Evolutionary conservation across 1,140 invertebrate genomes (phyloP).

Genomic region (Teleogryllus occipitalis): DNA sequence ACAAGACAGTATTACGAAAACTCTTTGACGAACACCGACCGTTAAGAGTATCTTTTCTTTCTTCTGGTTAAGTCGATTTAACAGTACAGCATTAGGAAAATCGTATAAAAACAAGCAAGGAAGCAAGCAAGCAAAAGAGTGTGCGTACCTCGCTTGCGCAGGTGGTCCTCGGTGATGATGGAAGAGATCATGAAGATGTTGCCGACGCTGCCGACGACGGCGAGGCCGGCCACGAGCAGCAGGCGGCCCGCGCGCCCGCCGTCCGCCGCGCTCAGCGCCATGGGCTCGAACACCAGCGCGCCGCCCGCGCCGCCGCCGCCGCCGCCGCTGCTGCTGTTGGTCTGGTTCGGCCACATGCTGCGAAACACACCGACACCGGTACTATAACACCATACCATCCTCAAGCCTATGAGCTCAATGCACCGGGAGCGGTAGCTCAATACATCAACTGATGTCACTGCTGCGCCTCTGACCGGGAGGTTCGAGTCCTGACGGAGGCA

Average conservation of each 20-base stretch:
- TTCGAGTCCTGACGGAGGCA: too few species aligned
- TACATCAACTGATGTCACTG: too few species aligned
- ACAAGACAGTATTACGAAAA: too few species aligned
- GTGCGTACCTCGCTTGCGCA: conserved; percentile 54
- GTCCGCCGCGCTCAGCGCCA: conserved; percentile 12
- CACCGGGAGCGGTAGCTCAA: too few species aligned
- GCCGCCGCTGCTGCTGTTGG: neutral
- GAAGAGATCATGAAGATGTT: conserved; percentile 70
- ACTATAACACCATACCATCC: too few species aligned
- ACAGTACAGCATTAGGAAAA: neutral
- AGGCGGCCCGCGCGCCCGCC: conserved; percentile 46
- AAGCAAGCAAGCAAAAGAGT: neutral
- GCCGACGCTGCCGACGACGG: conserved; percentile 59
- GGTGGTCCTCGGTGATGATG: conserved; percentile 62
- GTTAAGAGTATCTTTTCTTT: too few species aligned
- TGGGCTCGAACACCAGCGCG: neutral
- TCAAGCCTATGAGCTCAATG: too few species aligned
- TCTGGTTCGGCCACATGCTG: neutral
- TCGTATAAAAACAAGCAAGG: neutral
- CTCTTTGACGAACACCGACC: too few species aligned
- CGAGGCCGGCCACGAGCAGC: conserved; percentile 52
- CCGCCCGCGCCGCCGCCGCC: neutral
- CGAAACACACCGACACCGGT: neutral
- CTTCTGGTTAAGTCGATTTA: neutral
- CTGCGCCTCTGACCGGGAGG: too few species aligned